Percentiles rank a stretch among this genome's conserved stretches.
phyloP scores from a whole-genome alignment of 64 coral and sea anemone genomes.

The Pocillopora damicornis region DNA sequence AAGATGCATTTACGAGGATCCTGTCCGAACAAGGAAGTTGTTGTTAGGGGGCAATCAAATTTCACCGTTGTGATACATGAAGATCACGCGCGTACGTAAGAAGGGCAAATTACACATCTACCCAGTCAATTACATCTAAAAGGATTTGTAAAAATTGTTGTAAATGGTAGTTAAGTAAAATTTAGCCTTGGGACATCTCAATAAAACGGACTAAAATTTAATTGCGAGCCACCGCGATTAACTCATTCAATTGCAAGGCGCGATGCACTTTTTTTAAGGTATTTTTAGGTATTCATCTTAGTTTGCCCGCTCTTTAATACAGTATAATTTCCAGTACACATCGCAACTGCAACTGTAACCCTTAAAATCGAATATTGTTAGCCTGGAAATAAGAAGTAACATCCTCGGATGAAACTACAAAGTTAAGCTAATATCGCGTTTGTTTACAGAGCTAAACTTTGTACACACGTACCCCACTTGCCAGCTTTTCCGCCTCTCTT shows the following conservation, averaged over 20 bases:
- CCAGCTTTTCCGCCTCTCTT: constrained; percentile 14
- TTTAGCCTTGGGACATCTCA: background rate
- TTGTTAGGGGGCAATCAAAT: background rate
- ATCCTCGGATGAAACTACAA: background rate
- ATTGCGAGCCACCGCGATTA: too few species aligned
- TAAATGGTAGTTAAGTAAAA: background rate
- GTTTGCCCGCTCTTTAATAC: too few species aligned
- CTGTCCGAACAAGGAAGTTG: background rate
- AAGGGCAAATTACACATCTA: background rate
- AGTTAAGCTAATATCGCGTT: background rate
- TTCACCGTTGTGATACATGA: background rate
- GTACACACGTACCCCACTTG: constrained; percentile 15
- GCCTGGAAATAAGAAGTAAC: too few species aligned
- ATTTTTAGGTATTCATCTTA: too few species aligned
- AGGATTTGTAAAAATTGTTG: background rate
- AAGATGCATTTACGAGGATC: background rate
- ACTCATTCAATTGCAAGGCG: too few species aligned
- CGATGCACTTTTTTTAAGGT: too few species aligned
- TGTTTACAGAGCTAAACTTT: background rate
- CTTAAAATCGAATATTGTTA: too few species aligned
- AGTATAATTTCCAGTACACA: too few species aligned
- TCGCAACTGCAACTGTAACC: too few species aligned
- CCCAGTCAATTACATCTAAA: background rate
- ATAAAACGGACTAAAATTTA: too few species aligned
- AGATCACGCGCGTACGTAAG: background rate